Base-by-base conservation (phyloP, 2,113 vertebrate genomes). In the Neolamprologus brichardi region DNA sequence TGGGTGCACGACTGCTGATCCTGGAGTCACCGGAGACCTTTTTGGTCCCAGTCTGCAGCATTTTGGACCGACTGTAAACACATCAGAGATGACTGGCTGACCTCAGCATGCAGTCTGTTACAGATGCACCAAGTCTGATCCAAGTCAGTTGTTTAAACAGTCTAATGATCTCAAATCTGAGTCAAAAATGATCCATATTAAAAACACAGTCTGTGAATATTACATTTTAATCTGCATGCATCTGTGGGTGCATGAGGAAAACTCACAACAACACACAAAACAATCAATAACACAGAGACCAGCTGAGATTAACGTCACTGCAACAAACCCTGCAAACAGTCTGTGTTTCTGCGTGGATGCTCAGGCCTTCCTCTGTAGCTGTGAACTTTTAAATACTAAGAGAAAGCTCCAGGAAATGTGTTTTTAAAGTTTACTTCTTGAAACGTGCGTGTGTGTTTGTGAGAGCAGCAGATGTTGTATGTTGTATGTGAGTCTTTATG, bases 391-490 rank as follows among this genome's bases (percentile, higher is more conserved):
- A 23, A 67, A 37, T 32, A 2, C 34, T 15, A 23, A 70, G 64
- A 41, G 13, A 23, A 70, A 67, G 32, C 7, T 41, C 34, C n/a
- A 70, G 62, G 34, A 60, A 60, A 9, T 30, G 1, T 60, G 3
- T 30, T 60, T 70, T 14, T 9, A 39, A 67, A 1, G 18, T 70
- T 41, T 70, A 41, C 64, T 70, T 70, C n/a, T 41, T 39, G 37
- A 44, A 72, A 44, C 14, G 5, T 41, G 7, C 0, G 1, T 1
- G 0, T 44, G 60, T 64, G 60, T 25, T 44, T 44, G 15, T 15
- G 20, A 28, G 23, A 28, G 39, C 41, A 17, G 67, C 23, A 75
- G 67, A 25, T 30, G 25, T 30, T 75, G 30, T 32, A 18, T 34
- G 58, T 62, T 62, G 14, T 28, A 39, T 67, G n/a, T 20, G 32